A percentile compares a stretch with the other conserved stretches of the same genome.
These are phyloP conservation scores for Thecophora atra DNA, from an alignment of 2,888 invertebrate species.

Conservation along the genomic window DNA sequence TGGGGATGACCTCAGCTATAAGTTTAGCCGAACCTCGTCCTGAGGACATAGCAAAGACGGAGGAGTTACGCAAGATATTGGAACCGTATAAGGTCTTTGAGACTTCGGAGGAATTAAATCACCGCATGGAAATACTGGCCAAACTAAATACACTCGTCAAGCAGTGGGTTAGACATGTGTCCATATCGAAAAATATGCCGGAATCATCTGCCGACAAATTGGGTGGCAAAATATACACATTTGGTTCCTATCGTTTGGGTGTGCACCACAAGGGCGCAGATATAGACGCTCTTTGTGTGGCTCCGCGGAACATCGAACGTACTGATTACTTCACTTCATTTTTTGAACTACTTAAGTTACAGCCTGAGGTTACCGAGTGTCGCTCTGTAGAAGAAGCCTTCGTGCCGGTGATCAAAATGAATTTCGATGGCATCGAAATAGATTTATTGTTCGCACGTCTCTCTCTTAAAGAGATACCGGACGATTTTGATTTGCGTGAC, in stretches of 20 bases:
- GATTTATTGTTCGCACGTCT: constrained; percentile 97
- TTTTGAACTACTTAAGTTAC: constrained; percentile 86
- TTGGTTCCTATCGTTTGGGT: constrained; percentile 95
- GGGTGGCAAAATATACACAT: constrained; percentile 99
- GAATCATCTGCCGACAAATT: constrained; percentile 87
- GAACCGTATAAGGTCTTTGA: constrained; percentile 90
- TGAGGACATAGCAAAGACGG: constrained; percentile 75
- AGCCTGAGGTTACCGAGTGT: constrained; percentile 85
- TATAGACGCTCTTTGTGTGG: constrained; percentile 98
- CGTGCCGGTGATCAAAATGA: constrained; percentile 99
- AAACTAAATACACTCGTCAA: constrained; percentile 91
- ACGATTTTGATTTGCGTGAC: constrained; percentile 87
- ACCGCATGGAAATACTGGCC: constrained; percentile 84
- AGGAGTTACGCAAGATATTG: constrained; percentile 78
- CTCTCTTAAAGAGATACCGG: constrained; percentile 94
- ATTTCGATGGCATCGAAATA: constrained; percentile 97
- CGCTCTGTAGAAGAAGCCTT: constrained; percentile 97
- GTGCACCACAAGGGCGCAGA: constrained; percentile 98
- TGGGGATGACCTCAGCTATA: constrained; percentile 96
- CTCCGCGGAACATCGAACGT: constrained; percentile 93
- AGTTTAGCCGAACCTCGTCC: constrained; percentile 84
- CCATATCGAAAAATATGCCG: constrained; percentile 91
- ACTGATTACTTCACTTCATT: constrained; percentile 96
- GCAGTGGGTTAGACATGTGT: constrained; percentile 93
- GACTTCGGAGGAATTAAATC: constrained; percentile 87